Evolutionary conservation across 2,113 vertebrate species (phyloP).

Genomic region (Aplodontia rufa): DNA sequence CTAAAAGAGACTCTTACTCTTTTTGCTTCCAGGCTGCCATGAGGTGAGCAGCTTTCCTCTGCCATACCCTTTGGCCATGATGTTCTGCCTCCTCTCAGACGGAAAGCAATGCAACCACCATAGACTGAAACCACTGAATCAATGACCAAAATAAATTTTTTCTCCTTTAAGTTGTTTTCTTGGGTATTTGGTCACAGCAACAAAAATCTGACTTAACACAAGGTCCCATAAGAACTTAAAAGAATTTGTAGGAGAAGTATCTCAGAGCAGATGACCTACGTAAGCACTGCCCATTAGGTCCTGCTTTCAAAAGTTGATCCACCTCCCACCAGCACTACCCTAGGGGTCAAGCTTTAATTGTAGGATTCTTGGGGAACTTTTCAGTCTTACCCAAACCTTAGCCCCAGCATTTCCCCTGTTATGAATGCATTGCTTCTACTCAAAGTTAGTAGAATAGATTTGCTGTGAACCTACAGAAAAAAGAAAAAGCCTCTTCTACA

Average conservation of each 20-base stretch:
- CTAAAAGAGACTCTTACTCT: neutral
- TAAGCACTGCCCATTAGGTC: accelerated
- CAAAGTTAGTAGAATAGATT: neutral
- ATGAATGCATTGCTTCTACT: neutral
- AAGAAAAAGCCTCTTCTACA: neutral
- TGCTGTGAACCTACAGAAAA: neutral
- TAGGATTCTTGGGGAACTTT: neutral
- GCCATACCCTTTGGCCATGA: too few relatives aligned
- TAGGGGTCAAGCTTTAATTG: neutral
- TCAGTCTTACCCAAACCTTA: neutral
- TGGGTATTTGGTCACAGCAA: too few relatives aligned
- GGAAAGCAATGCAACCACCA: too few relatives aligned
- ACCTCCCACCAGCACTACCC: neutral
- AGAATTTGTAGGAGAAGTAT: neutral
- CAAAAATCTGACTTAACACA: too few relatives aligned
- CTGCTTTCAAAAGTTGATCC: neutral
- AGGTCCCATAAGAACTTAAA: too few relatives aligned
- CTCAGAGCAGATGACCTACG: neutral
- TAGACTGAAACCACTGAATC: too few relatives aligned
- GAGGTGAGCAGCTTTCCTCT: too few relatives aligned
- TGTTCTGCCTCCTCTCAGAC: too few relatives aligned
- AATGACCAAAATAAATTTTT: too few relatives aligned
- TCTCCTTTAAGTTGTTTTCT: too few relatives aligned
- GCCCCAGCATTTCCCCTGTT: neutral
- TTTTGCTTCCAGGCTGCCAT: too few relatives aligned